Evolutionary conservation across 2,888 invertebrate genomes (phyloP), one percentile per base, ranked within the genome.

Genomic region (Psylliodes chrysocephalus): DNA sequence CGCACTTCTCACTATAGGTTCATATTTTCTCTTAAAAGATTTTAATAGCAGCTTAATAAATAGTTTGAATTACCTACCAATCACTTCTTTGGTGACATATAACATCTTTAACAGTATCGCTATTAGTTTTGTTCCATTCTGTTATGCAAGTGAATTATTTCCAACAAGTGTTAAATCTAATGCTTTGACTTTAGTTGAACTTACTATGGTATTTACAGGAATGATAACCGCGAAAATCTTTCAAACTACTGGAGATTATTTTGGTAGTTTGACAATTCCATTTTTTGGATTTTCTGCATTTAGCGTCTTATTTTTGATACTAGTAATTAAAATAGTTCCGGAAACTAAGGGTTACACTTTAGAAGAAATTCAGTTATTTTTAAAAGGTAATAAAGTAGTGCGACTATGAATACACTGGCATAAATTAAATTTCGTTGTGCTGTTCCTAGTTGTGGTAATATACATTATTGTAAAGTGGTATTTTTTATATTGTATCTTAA

Each of bases 291-390:
- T 90, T 79, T 84, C 87, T 0, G 75, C 82, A 12, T 88, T 86
- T 76, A 88, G 88, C 10, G 77, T 88, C 18, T 61, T 88, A 57
- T 89, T 89, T 0, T 81, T 90, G 52, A 79, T 87, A 67, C 89
- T 88, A 78, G 87, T 90, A 74, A 71, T 85, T 53, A 78, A 86
- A 17, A 80, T 85, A 69, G 85, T 91, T 14, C 90, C 90, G 1
- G 91, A 91, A 81, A 90, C 90, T 1, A 90, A 89, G 78, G 89
- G 90, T 60, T 90, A 89, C 74, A 89, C 89, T 1, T 85, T 91
- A 75, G 85, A 89, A 52, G 86, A 88, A 75, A 91, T 91, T 73
- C 90, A 90, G 76, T 85, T 86, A 17, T 85, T 87, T 57, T 81
- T 91, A 12, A 84, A 85, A 69, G 85, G 38, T 2, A 14, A 38